A percentile compares a stretch with the other conserved stretches of the same genome.
These are phyloP conservation scores for Pogona vitticeps DNA, from an alignment of 2,113 vertebrate genomes.

Conservation along the genomic window DNA sequence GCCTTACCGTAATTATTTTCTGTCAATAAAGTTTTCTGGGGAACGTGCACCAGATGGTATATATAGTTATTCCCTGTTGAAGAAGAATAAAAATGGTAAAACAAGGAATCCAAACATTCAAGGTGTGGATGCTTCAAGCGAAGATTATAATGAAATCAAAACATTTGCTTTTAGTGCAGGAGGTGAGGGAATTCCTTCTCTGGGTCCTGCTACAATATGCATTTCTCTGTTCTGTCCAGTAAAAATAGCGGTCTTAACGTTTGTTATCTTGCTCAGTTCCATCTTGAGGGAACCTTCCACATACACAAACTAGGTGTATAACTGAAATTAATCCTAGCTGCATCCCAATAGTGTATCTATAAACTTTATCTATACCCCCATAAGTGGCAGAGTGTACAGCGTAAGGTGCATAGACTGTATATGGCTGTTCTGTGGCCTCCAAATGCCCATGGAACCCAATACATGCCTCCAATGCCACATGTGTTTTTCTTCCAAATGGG, in stretches of 20 bases:
- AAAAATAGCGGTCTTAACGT: background rate
- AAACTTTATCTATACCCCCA: background rate
- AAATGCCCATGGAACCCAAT: no score
- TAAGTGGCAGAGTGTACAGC: background rate
- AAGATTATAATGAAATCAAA: background rate
- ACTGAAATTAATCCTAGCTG: background rate
- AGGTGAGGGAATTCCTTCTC: background rate
- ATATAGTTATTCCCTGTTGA: background rate
- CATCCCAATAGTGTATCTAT: background rate
- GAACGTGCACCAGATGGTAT: constrained; percentile 10
- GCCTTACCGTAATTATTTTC: background rate
- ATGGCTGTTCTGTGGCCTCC: no score
- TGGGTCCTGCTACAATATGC: background rate
- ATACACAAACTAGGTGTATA: background rate
- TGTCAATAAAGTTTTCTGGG: background rate
- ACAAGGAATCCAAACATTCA: background rate
- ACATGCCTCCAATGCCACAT: no score
- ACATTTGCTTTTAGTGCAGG: background rate
- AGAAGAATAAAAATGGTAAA: background rate
- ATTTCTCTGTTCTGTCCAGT: background rate
- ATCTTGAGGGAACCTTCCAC: background rate
- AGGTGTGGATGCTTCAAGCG: background rate
- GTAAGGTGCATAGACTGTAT: no score
- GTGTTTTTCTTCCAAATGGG: no score
- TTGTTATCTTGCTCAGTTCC: background rate